phyloP scores from a whole-genome alignment of 2,888 invertebrate genomes.

The Rhodophaea formosa region DNA sequence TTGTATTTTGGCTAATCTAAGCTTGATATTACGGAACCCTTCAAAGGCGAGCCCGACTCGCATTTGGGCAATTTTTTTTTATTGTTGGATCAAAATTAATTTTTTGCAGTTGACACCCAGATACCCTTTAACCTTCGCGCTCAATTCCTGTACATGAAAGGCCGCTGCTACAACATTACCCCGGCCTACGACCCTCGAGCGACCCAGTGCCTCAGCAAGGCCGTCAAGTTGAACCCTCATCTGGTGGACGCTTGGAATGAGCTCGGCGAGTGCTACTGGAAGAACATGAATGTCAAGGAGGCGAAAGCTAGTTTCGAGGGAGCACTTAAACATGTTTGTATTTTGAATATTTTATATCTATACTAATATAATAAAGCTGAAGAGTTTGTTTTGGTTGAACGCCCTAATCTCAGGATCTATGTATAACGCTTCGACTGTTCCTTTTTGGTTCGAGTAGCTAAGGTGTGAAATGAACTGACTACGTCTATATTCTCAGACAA shows the following conservation, averaged over 20 bases:
- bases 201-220: conserved; percentile 88
- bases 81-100: too few relatives aligned
- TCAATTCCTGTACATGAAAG: conserved; percentile 86
- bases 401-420: too few relatives aligned
- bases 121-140: conserved; percentile 66
- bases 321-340: conserved; percentile 84
- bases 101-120: conserved; percentile 48
- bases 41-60: too few relatives aligned
- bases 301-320: conserved; percentile 92
- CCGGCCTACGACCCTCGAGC: conserved; percentile 85
- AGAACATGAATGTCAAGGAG: conserved; percentile 89
- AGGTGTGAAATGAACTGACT: too few relatives aligned
- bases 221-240: conserved; percentile 91
- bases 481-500: too few relatives aligned
- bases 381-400: too few relatives aligned
- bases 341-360: conserved; percentile 13
- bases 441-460: too few relatives aligned
- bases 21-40: too few relatives aligned
- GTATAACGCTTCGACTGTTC: too few relatives aligned
- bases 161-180: conserved; percentile 87
- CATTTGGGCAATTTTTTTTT: too few relatives aligned
- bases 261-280: conserved; percentile 94
- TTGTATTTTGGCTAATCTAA: too few relatives aligned
- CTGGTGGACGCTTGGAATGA: conserved; percentile 93
- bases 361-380: too few relatives aligned